phyloP scores from a whole-genome alignment of 1,140 invertebrate genomes.

The Galleria mellonella region DNA sequence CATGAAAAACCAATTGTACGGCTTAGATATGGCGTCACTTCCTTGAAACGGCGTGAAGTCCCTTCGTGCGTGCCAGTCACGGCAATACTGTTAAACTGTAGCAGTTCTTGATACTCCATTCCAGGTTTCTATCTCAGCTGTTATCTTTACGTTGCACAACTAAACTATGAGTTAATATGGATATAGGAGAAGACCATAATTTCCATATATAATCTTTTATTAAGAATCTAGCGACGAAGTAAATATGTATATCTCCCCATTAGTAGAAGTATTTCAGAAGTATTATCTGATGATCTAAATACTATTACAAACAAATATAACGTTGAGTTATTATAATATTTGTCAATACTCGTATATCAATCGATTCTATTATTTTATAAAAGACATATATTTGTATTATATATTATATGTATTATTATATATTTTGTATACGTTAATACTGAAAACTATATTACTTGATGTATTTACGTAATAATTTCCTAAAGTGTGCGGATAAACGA shows the following conservation, averaged over 20 bases:
- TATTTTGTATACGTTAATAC: too few species aligned
- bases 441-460: too few species aligned
- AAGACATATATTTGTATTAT: too few species aligned
- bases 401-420: too few species aligned
- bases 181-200: neutral
- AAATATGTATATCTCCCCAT: neutral
- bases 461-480: neutral
- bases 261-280: neutral
- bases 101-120: slow-evolving; percentile 9
- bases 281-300: too few species aligned
- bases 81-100: slow-evolving; percentile 18
- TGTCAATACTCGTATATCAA: too few species aligned
- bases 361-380: too few species aligned
- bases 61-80: slow-evolving; percentile 33
- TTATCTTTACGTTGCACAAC: neutral
- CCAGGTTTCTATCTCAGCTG: neutral
- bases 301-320: too few species aligned
- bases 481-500: slow-evolving; percentile 7
- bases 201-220: neutral
- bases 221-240: neutral
- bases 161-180: neutral
- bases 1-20: slow-evolving; percentile 22
- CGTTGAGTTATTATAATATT: too few species aligned
- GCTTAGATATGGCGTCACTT: slow-evolving; percentile 19
- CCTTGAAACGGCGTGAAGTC: slow-evolving; percentile 19